Base-by-base conservation (phyloP, 2,888 invertebrate genomes). In the Leucophenga maculata region DNA sequence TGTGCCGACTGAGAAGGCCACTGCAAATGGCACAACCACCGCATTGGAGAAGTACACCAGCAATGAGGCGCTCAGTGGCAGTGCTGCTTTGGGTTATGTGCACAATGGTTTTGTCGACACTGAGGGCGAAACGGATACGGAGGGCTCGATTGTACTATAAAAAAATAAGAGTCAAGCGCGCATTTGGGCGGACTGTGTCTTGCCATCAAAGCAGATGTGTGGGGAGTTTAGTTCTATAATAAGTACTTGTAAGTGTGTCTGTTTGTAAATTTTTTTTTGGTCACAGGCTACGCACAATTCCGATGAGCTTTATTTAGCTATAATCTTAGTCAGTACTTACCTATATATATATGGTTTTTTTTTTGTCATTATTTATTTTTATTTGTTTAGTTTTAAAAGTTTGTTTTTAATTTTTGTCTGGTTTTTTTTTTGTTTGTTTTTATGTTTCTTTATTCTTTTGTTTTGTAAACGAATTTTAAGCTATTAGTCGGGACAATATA, bases 21-120 rank as follows among this genome's bases (percentile, higher is more conserved):
- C 14, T 18, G 39, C 13, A 71, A 18, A 72, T 39, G 71, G 69
- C 9, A 44, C 72, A 64, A 67, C 18, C 16, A 6, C 3, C 1
- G 39, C n/a, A 9, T 50, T n/a, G 16, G 50, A 50, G 8, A 18
- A 16, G 6, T 18, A n/a, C 2, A 72, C 69, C n/a, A 67, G 68
- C 26, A 81, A 82, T 9, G 57, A 76, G 1, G 80, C 79, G 0
- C 70, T 83, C 0, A 71, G 74, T 9, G 86, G 85, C 6, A 73
- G 69, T 81, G 9, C 69, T 75, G 31, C 82, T 18, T 46, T 84
- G 1, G 87, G 87, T 44, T 86, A 87, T 44, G 75, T 85, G 4
- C 88, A 88, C 48, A 83, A 82, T 44, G 85, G 84, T 60, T 88
- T 82, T 69, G 79, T 86, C 68, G 88, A 87, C 79, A 87, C 87